Percentiles rank a stretch among this genome's conserved stretches.
Conservation (phyloP, 1,140 invertebrate genomes). For the Saccostrea cuccullata region DNA sequence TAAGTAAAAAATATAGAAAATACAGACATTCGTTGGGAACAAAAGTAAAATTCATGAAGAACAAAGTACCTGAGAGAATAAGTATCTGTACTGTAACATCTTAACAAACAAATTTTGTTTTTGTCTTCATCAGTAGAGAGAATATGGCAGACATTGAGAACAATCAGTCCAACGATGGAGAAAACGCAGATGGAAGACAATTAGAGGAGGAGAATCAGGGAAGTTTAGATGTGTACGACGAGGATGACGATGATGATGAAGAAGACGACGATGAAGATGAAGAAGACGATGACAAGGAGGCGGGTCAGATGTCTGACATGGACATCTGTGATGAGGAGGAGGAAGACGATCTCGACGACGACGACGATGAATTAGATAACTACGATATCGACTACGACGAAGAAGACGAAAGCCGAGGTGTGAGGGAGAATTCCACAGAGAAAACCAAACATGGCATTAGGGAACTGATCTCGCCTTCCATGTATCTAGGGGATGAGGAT, state of each 20-base stretch:
- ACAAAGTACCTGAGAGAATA: too few relatives aligned
- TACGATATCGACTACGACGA: conserved; percentile 61
- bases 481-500: conserved; percentile 51
- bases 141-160: not conserved
- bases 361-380: conserved; percentile 61
- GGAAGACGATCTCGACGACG: conserved; percentile 64
- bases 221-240: conserved; percentile 58
- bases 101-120: not conserved
- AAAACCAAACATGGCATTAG: not conserved
- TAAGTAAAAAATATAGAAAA: too few relatives aligned
- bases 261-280: conserved; percentile 57
- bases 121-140: not conserved
- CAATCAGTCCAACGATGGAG: not conserved
- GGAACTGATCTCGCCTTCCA: conserved; percentile 21
- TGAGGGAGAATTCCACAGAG: conserved; percentile 56
- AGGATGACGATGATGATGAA: conserved; percentile 44
- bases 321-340: conserved; percentile 54
- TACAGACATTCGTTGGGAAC: too few relatives aligned
- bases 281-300: conserved; percentile 47
- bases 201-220: conserved; percentile 45
- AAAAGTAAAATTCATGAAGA: too few relatives aligned
- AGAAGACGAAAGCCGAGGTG: conserved; percentile 58
- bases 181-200: not conserved
- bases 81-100: too few relatives aligned
- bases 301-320: conserved; percentile 38